These are phyloP conservation scores for Gymnoscopelus microlampas DNA, from an alignment of 2,797 vertebrate genomes.

Conservation along the genomic window DNA sequence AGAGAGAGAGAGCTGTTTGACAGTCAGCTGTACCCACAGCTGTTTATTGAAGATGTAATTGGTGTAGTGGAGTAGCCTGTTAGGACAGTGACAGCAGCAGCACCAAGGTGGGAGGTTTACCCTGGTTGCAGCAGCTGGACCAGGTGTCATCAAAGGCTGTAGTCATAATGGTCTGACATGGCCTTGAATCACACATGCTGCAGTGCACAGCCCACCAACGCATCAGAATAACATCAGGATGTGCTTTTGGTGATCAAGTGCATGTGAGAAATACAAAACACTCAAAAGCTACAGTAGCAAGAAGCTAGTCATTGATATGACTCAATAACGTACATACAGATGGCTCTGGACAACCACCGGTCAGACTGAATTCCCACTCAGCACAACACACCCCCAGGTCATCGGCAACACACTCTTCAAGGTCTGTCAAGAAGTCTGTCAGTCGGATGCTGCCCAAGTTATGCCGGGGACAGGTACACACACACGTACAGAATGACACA, in stretches of 20 bases:
- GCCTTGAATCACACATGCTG: constrained; percentile 12
- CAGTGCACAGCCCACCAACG: background rate
- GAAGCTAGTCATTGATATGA: constrained; percentile 33
- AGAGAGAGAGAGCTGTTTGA: constrained; percentile 38
- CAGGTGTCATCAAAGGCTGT: constrained; percentile 43
- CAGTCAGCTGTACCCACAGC: constrained; percentile 39
- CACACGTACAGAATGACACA: too few relatives aligned
- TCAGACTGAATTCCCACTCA: background rate
- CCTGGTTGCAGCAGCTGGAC: constrained; percentile 24
- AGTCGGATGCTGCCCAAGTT: too few relatives aligned
- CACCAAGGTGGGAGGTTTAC: constrained; percentile 34
- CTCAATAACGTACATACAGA: constrained; percentile 22
- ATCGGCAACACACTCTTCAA: too few relatives aligned
- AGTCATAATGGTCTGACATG: constrained; percentile 21
- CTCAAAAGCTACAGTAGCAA: constrained; percentile 9
- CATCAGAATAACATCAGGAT: background rate
- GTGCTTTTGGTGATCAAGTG: background rate
- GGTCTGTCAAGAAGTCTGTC: too few relatives aligned
- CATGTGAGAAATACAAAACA: background rate
- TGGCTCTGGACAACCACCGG: constrained; percentile 37
- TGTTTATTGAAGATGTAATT: constrained; percentile 66
- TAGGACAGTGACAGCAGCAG: constrained; percentile 37
- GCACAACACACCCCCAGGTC: too few relatives aligned
- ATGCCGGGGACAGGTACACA: too few relatives aligned
- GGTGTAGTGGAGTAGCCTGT: constrained; percentile 35